Evolutionary conservation across 1,140 invertebrate genomes (phyloP).

Genomic region (Danaus melanippus): DNA sequence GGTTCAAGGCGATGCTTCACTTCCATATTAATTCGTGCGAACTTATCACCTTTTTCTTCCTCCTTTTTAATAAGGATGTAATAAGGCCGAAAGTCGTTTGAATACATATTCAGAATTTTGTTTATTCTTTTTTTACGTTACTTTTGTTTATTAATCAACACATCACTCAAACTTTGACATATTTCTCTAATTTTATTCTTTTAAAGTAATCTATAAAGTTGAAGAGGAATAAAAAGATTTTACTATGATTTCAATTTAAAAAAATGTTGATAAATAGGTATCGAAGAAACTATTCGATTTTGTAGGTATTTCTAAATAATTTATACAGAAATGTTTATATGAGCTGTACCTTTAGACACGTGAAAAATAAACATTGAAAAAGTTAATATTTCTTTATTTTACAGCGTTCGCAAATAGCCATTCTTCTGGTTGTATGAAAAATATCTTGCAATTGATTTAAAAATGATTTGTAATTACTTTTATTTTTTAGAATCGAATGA

Average conservation of each 20-base stretch:
- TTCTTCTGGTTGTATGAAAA: constrained; percentile 25
- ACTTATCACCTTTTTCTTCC: constrained; percentile 60
- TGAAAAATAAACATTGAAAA: constrained; percentile 1
- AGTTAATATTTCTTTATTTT: constrained; percentile 8
- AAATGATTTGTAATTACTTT: constrained; percentile 23
- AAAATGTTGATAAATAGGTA: too few species aligned
- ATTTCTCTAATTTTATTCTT: too few species aligned
- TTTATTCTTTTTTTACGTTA: constrained; percentile 21
- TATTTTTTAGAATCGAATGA: constrained; percentile 27
- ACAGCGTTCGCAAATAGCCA: constrained; percentile 1
- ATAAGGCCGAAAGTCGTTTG: constrained; percentile 57
- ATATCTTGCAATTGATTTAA: constrained; percentile 32
- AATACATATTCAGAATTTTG: constrained; percentile 40
- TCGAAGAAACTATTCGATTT: too few species aligned
- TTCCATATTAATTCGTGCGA: constrained; percentile 58
- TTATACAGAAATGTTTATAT: too few species aligned
- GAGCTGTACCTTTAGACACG: too few species aligned
- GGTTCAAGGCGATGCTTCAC: constrained; percentile 38
- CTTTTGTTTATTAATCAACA: constrained; percentile 7
- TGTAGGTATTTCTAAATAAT: too few species aligned
- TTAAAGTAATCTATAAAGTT: too few species aligned
- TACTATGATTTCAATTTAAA: too few species aligned
- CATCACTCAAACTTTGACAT: not conserved
- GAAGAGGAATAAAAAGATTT: too few species aligned
- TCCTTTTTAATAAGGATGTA: constrained; percentile 52